Conservation (phyloP, 2,797 vertebrate genomes). For the Cetoscarus ocellatus region DNA sequence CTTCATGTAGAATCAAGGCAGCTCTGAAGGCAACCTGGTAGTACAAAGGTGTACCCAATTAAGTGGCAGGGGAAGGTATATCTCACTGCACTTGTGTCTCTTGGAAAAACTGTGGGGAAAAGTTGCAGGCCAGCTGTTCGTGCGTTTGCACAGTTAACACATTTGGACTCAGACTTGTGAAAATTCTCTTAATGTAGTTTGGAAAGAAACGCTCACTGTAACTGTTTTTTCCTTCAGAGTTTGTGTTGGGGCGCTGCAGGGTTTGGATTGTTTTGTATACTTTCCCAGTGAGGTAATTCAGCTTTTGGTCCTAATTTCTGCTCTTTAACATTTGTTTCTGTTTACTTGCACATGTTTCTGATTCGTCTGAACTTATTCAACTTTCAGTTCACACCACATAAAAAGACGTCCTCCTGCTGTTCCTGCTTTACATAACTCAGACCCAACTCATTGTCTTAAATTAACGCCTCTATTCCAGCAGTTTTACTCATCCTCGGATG, state of each 20-base stretch:
- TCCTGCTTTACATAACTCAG: background rate
- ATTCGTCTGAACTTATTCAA: slow-evolving; percentile 35
- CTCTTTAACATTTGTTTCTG: slow-evolving; percentile 14
- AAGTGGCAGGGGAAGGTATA: too few relatives aligned
- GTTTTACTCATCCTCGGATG: slow-evolving; percentile 13
- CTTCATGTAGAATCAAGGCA: too few relatives aligned
- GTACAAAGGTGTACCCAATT: too few relatives aligned
- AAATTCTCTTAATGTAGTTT: slow-evolving; percentile 15
- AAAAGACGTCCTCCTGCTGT: slow-evolving; percentile 9
- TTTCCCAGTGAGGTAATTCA: slow-evolving; percentile 33
- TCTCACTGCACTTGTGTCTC: too few relatives aligned
- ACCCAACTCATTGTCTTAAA: slow-evolving; percentile 1
- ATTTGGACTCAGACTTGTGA: slow-evolving; percentile 7
- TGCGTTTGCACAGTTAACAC: slow-evolving; percentile 3
- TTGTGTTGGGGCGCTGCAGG: background rate
- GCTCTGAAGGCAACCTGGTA: too few relatives aligned
- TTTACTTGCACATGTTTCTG: slow-evolving; percentile 61
- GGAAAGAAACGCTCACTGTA: slow-evolving; percentile 6
- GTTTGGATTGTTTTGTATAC: background rate
- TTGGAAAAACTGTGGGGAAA: background rate
- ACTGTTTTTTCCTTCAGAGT: slow-evolving; percentile 1
- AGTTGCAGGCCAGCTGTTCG: background rate
- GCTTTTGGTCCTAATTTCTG: slow-evolving; percentile 2
- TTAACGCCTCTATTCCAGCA: background rate
- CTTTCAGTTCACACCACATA: slow-evolving; percentile 38